Base-by-base conservation (phyloP, 2,797 vertebrate genomes). In the Xerus rutilus region DNA sequence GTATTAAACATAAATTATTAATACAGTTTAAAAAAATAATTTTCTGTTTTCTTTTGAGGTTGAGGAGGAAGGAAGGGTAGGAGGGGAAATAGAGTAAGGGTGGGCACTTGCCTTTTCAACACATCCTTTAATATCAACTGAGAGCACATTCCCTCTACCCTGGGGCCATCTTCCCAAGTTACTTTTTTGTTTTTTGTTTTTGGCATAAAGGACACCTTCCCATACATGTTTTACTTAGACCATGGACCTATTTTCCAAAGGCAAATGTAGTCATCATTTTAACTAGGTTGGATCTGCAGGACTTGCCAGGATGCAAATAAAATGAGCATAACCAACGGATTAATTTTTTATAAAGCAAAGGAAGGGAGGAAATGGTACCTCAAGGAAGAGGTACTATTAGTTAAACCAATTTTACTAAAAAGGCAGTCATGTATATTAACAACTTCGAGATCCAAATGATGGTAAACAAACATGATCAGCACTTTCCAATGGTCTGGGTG, bases 11-110 rank as follows among this genome's bases (percentile, higher is more conserved):
- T 98, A 99, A 99, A 98, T 98, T 98, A 98, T 98, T 0, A 43
- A 98, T 98, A 98, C 92, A 96, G 96, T 98, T 98, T 98, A 98
- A 99, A 99, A 99, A 98, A 98, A 98, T 99, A 98, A 97, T 98
- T 98, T 98, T 98, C 97, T 98, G 98, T 98, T 98, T 98, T 98
- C 92, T 98, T 98, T 98, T 98, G 98, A 98, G 98, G 96, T 93
- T 97, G 89, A 96, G 96, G 96, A 97, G 76, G 83, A 59, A 95
- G 97, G 73, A 91, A 73, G 62, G 91, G 90, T 39, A 1, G 49
- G 90, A 86, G 47, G 21, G 32, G 97, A 92, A 65, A 2, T 30
- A 93, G 92, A 95, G 93, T 72, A 84, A 74, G 85, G 91, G 79
- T 94, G 94, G 59, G 83, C 98, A 89, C 93, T 98, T 97, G 98